Conservation (phyloP, 2,888 invertebrate genomes). For the Beris chalybata region DNA sequence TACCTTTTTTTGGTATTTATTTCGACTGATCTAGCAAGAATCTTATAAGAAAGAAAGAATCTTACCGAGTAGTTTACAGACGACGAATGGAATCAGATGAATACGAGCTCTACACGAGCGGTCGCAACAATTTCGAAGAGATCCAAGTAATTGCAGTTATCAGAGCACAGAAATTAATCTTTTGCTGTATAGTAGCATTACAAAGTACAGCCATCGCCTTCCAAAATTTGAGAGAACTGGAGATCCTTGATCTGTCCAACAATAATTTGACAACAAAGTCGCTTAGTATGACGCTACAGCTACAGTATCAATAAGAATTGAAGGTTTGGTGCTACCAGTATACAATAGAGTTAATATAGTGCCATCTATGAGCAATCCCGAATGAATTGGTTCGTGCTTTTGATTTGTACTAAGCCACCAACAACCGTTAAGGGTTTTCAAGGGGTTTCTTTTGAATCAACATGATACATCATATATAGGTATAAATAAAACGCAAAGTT, state of each 20-base stretch:
- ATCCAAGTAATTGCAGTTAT: constrained; percentile 59
- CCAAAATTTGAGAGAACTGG: constrained; percentile 63
- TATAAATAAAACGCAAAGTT: no score
- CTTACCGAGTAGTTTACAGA: constrained; percentile 59
- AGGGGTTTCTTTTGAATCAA: no score
- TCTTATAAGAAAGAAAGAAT: constrained; percentile 55
- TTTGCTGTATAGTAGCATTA: constrained; percentile 66
- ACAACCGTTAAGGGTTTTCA: no score
- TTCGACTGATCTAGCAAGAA: constrained; percentile 62
- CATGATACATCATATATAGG: no score
- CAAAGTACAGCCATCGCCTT: constrained; percentile 68
- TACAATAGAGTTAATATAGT: no score
- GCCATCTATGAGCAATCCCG: no score
- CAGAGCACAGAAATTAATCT: constrained; percentile 59
- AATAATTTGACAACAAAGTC: constrained; percentile 66
- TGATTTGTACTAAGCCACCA: no score
- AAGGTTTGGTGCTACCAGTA: no score
- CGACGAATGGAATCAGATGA: constrained; percentile 60
- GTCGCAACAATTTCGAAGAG: constrained; percentile 47
- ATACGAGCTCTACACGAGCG: constrained; percentile 49
- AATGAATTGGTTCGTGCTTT: no score
- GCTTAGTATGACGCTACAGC: constrained; percentile 61
- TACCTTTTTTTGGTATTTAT: no score
- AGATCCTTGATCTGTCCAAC: constrained; percentile 68
- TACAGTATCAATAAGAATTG: no score